Conservation (phyloP, 2,797 vertebrate genomes). For the Crocidura indochinensis region DNA sequence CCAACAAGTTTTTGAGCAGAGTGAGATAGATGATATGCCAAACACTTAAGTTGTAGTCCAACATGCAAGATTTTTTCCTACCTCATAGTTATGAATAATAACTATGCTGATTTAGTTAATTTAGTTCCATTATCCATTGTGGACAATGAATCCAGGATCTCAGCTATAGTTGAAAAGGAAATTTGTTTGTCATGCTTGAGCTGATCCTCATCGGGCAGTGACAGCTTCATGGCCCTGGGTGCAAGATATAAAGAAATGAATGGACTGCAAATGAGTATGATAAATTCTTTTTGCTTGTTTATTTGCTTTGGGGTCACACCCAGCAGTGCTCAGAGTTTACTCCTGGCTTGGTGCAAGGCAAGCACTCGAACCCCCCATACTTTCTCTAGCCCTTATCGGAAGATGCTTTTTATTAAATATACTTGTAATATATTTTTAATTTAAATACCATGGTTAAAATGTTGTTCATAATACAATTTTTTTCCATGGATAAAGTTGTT, state of each 20-base stretch:
- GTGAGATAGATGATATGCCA: not conserved
- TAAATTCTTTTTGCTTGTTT: not conserved
- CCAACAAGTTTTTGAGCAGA: slow-evolving; percentile 36
- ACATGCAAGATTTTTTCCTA: slow-evolving; percentile 40
- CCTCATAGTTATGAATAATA: not conserved
- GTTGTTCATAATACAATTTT: no score
- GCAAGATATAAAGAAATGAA: not conserved
- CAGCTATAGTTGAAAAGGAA: slow-evolving; percentile 3
- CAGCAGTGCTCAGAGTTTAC: no score
- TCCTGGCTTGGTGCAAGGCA: no score
- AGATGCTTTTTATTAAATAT: no score
- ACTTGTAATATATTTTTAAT: no score
- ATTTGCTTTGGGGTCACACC: no score
- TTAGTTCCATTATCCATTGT: slow-evolving; percentile 32
- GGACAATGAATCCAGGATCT: slow-evolving; percentile 46
- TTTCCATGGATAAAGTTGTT: no score
- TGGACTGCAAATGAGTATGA: slow-evolving; percentile 11
- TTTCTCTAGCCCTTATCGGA: no score
- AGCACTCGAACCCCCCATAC: no score
- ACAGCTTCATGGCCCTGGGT: not conserved
- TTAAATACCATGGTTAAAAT: no score
- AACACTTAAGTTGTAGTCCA: not conserved
- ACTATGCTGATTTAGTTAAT: no score
- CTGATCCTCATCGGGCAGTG: not conserved
- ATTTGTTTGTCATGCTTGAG: slow-evolving; percentile 27